These are phyloP conservation scores for Aradus depressus DNA, from an alignment of 2,888 invertebrate genomes.

Conservation along the genomic window DNA sequence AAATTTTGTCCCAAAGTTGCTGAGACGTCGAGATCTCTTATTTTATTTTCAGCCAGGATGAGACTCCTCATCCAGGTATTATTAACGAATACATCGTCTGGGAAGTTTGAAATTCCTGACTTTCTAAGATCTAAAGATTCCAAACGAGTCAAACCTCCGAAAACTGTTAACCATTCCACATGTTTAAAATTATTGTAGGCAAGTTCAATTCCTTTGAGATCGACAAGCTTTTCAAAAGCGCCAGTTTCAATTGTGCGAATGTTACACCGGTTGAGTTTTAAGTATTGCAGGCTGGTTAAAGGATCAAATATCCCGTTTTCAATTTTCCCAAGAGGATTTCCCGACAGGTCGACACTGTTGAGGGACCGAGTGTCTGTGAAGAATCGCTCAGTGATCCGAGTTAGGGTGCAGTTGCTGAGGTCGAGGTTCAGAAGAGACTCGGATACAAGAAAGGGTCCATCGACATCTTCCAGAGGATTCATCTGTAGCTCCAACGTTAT, in stretches of 20 bases:
- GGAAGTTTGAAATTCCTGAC: conserved; percentile 48
- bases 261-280: conserved; percentile 53
- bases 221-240: conserved; percentile 46
- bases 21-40: conserved; percentile 52
- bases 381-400: conserved; percentile 48
- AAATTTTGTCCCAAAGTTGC: conserved; percentile 52
- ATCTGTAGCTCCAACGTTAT: conserved; percentile 58
- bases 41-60: conserved; percentile 52
- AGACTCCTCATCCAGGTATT: conserved; percentile 52
- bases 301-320: conserved; percentile 50
- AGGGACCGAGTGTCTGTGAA: conserved; percentile 55
- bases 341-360: conserved; percentile 56
- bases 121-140: conserved; percentile 53
- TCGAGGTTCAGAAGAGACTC: conserved; percentile 55
- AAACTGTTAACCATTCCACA: conserved; percentile 47
- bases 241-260: conserved; percentile 46
- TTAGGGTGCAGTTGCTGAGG: conserved; percentile 52
- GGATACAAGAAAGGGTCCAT: conserved; percentile 54
- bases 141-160: conserved; percentile 47
- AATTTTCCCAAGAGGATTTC: conserved; percentile 50
- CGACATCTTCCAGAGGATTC: conserved; percentile 49
- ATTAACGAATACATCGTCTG: conserved; percentile 52
- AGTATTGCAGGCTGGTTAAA: conserved; percentile 50
- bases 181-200: conserved; percentile 45
- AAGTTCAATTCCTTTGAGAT: conserved; percentile 52